Percentiles rank a stretch among this genome's conserved stretches.
phyloP scores from a whole-genome alignment of 2,797 vertebrate species.

The Selene dorsalis region DNA sequence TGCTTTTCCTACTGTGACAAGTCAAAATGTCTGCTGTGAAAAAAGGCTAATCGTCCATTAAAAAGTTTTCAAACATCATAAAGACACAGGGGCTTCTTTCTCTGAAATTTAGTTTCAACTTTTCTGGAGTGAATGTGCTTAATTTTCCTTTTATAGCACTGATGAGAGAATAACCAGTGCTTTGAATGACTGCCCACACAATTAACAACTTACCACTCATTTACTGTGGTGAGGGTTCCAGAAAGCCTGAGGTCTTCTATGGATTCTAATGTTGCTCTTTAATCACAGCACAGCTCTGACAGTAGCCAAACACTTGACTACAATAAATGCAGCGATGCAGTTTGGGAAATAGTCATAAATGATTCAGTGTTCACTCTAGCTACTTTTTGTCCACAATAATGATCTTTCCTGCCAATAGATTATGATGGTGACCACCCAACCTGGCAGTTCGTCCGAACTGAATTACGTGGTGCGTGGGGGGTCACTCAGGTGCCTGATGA shows the following conservation, averaged over 20 bases:
- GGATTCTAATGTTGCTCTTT: conserved; percentile 81
- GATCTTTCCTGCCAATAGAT: conserved; percentile 40
- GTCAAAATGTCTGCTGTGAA: background rate
- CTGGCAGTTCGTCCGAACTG: conserved; percentile 45
- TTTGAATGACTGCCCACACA: conserved; percentile 79
- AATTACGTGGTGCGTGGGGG: conserved; percentile 19
- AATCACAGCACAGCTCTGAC: conserved; percentile 76
- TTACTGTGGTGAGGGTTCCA: conserved; percentile 73
- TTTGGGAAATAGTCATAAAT: conserved; percentile 58
- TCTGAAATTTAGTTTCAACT: conserved; percentile 47
- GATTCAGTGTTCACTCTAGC: conserved; percentile 48
- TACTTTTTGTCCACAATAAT: conserved; percentile 55
- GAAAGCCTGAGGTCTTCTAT: conserved; percentile 79
- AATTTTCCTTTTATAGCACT: conserved; percentile 63
- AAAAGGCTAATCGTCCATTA: background rate
- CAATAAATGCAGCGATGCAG: conserved; percentile 63
- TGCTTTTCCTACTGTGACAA: background rate
- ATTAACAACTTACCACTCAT: conserved; percentile 78
- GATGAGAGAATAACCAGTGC: conserved; percentile 68
- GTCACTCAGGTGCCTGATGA: conserved; percentile 55
- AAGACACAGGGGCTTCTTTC: conserved; percentile 21
- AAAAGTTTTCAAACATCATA: conserved; percentile 31
- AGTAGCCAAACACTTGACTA: conserved; percentile 67
- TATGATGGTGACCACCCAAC: conserved; percentile 56
- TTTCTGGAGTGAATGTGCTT: conserved; percentile 52